Conservation (phyloP, 2,113 vertebrate species). For the Sciurus niger region DNA sequence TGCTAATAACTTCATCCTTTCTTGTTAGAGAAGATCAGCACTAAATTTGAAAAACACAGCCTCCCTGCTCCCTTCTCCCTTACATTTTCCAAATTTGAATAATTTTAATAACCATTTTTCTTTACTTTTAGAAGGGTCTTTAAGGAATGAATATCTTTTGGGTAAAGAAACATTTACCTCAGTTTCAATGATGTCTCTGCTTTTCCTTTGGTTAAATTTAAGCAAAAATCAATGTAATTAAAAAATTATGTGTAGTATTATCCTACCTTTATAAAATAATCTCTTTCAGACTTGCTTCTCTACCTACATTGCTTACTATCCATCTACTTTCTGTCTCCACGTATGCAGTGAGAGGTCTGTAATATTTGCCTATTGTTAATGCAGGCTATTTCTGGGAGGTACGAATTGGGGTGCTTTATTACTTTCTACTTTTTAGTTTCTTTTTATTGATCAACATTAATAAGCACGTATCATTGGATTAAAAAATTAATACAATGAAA, state of each 20-base stretch:
- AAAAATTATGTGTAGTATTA: background rate
- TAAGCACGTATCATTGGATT: background rate
- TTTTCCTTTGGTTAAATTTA: background rate
- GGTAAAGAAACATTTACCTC: background rate
- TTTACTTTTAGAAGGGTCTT: background rate
- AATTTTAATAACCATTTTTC: background rate
- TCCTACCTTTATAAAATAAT: background rate
- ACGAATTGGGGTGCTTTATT: background rate
- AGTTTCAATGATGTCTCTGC: background rate
- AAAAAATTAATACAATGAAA: background rate
- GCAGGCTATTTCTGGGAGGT: background rate
- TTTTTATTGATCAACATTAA: background rate
- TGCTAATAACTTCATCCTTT: background rate
- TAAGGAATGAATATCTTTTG: background rate
- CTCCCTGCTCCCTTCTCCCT: background rate
- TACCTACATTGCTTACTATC: background rate
- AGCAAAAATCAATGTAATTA: too few relatives aligned
- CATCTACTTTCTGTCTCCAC: background rate
- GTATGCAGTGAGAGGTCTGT: background rate
- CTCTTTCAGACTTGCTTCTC: background rate
- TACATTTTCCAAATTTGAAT: background rate
- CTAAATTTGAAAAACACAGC: background rate
- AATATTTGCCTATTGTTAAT: background rate
- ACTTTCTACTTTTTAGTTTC: background rate
- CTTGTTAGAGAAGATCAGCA: background rate